A percentile compares a stretch with the other conserved stretches of the same genome.
Conservation (phyloP, 2,113 vertebrate species). For the Halcyon malimbica region DNA sequence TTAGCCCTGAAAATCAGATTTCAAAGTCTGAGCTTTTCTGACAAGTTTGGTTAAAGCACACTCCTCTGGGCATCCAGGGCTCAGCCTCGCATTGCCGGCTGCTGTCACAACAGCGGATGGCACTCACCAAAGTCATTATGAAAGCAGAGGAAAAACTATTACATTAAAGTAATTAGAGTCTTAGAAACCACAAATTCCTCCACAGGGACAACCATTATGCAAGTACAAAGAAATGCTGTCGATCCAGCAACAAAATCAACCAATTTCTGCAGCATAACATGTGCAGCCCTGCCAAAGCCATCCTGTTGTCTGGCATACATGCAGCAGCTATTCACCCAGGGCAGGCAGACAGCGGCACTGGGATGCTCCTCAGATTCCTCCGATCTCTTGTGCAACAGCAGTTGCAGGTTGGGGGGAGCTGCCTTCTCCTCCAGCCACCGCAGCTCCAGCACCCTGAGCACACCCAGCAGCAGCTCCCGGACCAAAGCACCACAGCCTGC, state of each 20-base stretch:
- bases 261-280: not conserved
- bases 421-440: not conserved
- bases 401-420: not conserved
- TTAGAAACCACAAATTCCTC: constrained; percentile 45
- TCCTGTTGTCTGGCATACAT: not conserved
- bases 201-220: not conserved
- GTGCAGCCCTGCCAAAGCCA: not conserved
- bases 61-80: not conserved
- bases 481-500: not conserved
- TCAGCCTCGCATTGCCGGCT: not conserved
- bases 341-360: not conserved
- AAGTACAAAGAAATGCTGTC: not conserved
- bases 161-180: constrained; percentile 40
- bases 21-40: not conserved
- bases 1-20: constrained; percentile 41
- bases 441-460: fast-evolving
- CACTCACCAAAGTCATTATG: constrained; percentile 10
- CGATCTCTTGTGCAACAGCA: not conserved
- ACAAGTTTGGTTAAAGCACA: not conserved
- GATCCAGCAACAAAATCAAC: constrained; percentile 10
- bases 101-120: constrained; percentile 24
- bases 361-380: not conserved
- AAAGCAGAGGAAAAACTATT: constrained; percentile 35
- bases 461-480: not conserved
- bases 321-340: not conserved